Conservation (phyloP, 2,888 invertebrate genomes). For the Plusia festucae region DNA sequence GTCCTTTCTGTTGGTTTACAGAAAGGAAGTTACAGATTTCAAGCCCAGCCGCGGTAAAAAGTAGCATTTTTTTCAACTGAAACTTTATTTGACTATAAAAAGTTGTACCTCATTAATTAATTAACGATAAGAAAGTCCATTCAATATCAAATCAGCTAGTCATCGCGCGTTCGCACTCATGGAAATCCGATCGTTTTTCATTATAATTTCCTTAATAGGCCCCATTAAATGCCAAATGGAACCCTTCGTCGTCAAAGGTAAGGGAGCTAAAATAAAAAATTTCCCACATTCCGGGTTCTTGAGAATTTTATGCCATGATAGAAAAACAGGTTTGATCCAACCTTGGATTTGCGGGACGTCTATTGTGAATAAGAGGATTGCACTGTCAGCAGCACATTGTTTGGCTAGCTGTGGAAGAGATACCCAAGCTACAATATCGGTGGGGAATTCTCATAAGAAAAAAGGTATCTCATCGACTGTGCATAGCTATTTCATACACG, state of each 20-base stretch:
- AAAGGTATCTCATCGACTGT: conserved; percentile 25
- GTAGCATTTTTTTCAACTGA: not conserved
- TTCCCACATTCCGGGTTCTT: conserved; percentile 32
- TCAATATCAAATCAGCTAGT: not conserved
- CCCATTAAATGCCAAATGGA: conserved; percentile 34
- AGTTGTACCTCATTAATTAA: not conserved
- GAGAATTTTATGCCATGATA: too few relatives aligned
- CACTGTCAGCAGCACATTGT: conserved; percentile 69
- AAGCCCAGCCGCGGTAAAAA: not conserved
- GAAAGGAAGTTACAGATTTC: too few relatives aligned
- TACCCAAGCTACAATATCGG: conserved; percentile 9
- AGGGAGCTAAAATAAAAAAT: conserved; percentile 29
- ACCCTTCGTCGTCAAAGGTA: conserved; percentile 54
- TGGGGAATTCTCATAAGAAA: conserved; percentile 35
- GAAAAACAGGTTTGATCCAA: accelerated
- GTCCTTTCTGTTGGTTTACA: too few relatives aligned
- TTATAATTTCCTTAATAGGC: conserved; percentile 11
- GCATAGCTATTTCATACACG: conserved; percentile 31
- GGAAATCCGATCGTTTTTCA: not conserved
- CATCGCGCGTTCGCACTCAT: not conserved
- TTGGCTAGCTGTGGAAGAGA: conserved; percentile 13
- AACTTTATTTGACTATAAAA: not conserved
- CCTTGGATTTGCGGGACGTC: conserved; percentile 64
- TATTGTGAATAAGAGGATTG: conserved; percentile 61
- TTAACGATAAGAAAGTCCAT: not conserved